A percentile compares a stretch with the other conserved stretches of the same genome.
phyloP scores from a whole-genome alignment of 2,888 invertebrate genomes.

The Hyposoter didymator region DNA sequence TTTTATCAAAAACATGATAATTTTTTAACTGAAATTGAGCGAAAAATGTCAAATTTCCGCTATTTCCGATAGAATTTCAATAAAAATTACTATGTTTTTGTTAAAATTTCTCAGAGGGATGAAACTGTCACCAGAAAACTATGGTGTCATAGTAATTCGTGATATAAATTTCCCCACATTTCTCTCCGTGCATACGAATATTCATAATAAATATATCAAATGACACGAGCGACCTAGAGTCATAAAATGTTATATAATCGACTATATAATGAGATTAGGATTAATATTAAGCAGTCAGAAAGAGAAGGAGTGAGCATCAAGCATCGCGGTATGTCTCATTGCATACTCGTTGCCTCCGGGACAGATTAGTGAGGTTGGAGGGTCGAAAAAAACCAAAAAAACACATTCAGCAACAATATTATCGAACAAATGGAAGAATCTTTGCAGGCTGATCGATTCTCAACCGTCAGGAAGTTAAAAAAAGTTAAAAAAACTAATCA shows the following conservation, averaged over 20 bases:
- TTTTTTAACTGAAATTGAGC: too few relatives aligned
- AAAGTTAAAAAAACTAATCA: conserved; percentile 1
- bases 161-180: too few relatives aligned
- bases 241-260: conserved; percentile 67
- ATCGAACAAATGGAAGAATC: conserved; percentile 11
- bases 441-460: neutral
- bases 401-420: conserved; percentile 33
- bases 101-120: too few relatives aligned
- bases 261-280: conserved; percentile 75
- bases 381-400: conserved; percentile 11
- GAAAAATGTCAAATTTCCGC: too few relatives aligned
- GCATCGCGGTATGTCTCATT: conserved; percentile 78
- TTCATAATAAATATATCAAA: conserved; percentile 68
- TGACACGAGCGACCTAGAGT: conserved; percentile 75
- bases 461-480: conserved; percentile 17
- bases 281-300: conserved; percentile 84
- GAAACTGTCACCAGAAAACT: too few relatives aligned
- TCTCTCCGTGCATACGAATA: too few relatives aligned
- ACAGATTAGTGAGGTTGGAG: conserved; percentile 6
- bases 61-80: too few relatives aligned
- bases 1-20: too few relatives aligned
- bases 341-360: conserved; percentile 56
- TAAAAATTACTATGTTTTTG: too few relatives aligned
- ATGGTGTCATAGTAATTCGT: too few relatives aligned
- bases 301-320: conserved; percentile 84